phyloP scores from a whole-genome alignment of 2,113 vertebrate species.

The Neodon shergylaensis region DNA sequence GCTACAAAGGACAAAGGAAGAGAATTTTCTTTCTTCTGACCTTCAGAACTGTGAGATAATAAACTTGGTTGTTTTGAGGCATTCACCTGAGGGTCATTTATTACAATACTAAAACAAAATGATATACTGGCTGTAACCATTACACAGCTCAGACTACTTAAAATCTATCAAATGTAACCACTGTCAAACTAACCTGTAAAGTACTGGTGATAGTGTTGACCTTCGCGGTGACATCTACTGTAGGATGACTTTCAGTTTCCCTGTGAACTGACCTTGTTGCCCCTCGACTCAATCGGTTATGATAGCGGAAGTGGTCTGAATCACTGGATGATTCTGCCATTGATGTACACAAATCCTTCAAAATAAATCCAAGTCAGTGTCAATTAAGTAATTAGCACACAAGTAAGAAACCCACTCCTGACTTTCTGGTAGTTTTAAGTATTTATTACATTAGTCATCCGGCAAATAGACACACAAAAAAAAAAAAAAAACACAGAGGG shows the following conservation, averaged over 20 bases:
- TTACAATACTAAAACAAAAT: not conserved
- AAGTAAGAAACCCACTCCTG: not conserved
- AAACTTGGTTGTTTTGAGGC: conserved; percentile 16
- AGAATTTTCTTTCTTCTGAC: not conserved
- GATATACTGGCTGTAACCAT: not conserved
- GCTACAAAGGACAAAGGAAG: not conserved
- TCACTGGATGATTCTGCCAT: conserved; percentile 95
- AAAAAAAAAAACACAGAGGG: not conserved
- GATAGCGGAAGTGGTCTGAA: conserved; percentile 86
- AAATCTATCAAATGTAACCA: not conserved
- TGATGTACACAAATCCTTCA: conserved; percentile 73
- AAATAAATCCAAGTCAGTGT: conserved; percentile 55
- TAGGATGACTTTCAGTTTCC: conserved; percentile 72
- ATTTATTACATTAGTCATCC: conserved; percentile 8
- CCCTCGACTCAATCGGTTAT: conserved; percentile 75
- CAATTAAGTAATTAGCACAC: conserved; percentile 16
- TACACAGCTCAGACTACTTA: not conserved
- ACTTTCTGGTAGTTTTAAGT: not conserved
- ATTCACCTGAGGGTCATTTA: conserved; percentile 1
- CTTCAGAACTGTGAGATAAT: not conserved
- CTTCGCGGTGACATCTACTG: conserved; percentile 89
- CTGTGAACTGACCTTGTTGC: conserved; percentile 78
- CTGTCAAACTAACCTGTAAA: conserved; percentile 89
- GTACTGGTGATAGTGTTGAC: conserved; percentile 93
- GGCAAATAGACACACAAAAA: not conserved